phyloP scores from a whole-genome alignment of 2,888 invertebrate genomes.

The Eledone cirrhosa region DNA sequence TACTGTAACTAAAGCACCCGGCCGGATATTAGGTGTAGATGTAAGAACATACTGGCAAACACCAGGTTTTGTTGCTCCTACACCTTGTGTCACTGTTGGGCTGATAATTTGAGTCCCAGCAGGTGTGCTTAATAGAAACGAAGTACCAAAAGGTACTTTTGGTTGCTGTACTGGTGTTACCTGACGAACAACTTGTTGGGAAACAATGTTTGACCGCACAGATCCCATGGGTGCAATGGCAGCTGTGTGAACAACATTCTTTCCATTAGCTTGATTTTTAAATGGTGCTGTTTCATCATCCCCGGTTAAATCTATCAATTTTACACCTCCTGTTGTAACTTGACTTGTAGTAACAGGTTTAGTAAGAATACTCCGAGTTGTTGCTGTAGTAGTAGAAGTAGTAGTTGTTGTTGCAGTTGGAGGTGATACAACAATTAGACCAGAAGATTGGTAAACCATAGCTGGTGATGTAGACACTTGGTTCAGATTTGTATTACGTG shows the following conservation, averaged over 20 bases:
- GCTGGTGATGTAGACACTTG: conserved; percentile 14
- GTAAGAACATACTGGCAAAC: conserved; percentile 46
- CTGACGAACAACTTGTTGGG: conserved; percentile 37
- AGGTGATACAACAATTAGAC: conserved; percentile 28
- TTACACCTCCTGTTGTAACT: conserved; percentile 32
- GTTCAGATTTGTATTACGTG: conserved; percentile 31
- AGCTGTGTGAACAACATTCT: conserved; percentile 21
- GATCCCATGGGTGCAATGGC: conserved; percentile 1
- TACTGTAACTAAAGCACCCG: conserved; percentile 42
- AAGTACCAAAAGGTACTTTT: conserved; percentile 32
- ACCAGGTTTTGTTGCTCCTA: conserved; percentile 29
- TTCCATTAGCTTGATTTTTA: conserved; percentile 18
- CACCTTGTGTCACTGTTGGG: conserved; percentile 29
- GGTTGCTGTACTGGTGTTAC: conserved; percentile 34
- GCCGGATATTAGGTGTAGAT: conserved; percentile 41
- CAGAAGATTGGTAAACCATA: conserved; percentile 24
- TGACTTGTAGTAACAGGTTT: conserved; percentile 19
- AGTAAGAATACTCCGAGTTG: conserved; percentile 27
- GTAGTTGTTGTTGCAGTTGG: conserved; percentile 26
- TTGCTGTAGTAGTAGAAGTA: conserved; percentile 29
- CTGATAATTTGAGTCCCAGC: conserved; percentile 38
- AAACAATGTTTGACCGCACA: conserved; percentile 25
- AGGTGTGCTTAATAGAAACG: conserved; percentile 39
- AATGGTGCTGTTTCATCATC: conserved; percentile 46
- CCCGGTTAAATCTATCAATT: conserved; percentile 55